Evolutionary conservation across 2,797 vertebrate species (phyloP).

Genomic region (Hydrophis major): DNA sequence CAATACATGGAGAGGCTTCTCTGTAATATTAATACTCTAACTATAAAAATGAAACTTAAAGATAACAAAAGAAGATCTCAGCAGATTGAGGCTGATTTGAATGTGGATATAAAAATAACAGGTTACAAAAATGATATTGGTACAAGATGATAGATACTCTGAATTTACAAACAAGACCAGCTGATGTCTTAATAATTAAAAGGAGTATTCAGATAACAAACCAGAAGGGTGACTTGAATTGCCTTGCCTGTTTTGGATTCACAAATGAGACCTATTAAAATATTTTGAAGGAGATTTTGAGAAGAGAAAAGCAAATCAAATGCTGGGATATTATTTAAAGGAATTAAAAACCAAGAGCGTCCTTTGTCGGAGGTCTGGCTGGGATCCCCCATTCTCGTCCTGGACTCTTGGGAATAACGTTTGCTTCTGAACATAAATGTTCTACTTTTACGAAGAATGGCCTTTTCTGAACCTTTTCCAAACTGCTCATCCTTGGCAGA

Average conservation of each 20-base stretch:
- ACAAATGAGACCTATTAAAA: not conserved
- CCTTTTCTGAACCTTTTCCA: no score
- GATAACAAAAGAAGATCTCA: not conserved
- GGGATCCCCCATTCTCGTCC: not conserved
- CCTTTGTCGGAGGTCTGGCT: not conserved
- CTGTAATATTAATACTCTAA: not conserved
- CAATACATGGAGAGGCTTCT: not conserved
- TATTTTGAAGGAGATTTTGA: not conserved
- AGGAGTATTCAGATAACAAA: not conserved
- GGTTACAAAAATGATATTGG: not conserved
- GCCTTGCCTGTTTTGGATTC: not conserved
- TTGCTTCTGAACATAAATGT: no score
- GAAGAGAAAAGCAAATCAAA: not conserved
- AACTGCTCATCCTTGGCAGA: no score
- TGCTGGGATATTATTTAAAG: not conserved
- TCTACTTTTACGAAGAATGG: not conserved
- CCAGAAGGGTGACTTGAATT: not conserved
- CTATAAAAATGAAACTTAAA: not conserved
- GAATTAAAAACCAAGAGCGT: not conserved
- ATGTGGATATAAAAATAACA: not conserved
- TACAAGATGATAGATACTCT: not conserved
- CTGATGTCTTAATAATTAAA: not conserved
- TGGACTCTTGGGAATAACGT: no score
- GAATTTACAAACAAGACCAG: not conserved
- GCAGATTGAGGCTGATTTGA: not conserved